Percentiles rank a stretch among this genome's conserved stretches.
Evolutionary conservation across 1,140 invertebrate genomes (phyloP).

Genomic region (Hydropsyche tenuis): DNA sequence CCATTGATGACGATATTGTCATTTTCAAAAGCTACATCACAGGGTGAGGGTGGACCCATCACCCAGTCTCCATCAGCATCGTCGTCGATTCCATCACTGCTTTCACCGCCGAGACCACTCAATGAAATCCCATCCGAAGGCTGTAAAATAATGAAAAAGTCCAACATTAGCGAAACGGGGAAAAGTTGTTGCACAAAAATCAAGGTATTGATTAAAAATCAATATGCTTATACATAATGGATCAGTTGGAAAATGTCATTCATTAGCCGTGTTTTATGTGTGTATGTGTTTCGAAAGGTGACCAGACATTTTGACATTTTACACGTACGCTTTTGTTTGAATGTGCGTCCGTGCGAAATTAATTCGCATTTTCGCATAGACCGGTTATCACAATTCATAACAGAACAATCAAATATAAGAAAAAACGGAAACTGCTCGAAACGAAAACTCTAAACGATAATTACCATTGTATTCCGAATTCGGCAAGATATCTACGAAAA

Average conservation of each 20-base stretch:
- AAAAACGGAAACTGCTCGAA: too few species aligned
- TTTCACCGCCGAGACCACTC: slow-evolving; percentile 63
- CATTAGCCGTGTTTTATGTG: not conserved
- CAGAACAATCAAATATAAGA: too few species aligned
- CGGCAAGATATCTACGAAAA: too few species aligned
- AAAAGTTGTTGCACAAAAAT: too few species aligned
- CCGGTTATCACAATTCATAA: too few species aligned
- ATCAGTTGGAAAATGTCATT: slow-evolving; percentile 3
- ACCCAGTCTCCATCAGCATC: slow-evolving; percentile 68
- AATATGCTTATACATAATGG: too few species aligned
- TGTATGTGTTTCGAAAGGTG: slow-evolving; percentile 17
- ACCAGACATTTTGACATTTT: not conserved
- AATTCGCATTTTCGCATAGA: too few species aligned
- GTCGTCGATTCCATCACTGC: slow-evolving; percentile 63
- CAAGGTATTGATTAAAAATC: too few species aligned
- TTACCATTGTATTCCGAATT: too few species aligned
- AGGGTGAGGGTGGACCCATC: slow-evolving; percentile 76
- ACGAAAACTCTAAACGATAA: too few species aligned
- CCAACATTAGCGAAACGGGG: too few species aligned
- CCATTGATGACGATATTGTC: slow-evolving; percentile 90
- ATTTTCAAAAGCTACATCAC: slow-evolving; percentile 83
- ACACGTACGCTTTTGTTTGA: not conserved
- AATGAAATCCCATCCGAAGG: slow-evolving; percentile 67
- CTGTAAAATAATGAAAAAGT: slow-evolving; percentile 56
- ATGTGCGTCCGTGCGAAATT: too few species aligned